Evolutionary conservation across 1,140 invertebrate genomes (phyloP).

Genomic region (Bombus vancouverensis): DNA sequence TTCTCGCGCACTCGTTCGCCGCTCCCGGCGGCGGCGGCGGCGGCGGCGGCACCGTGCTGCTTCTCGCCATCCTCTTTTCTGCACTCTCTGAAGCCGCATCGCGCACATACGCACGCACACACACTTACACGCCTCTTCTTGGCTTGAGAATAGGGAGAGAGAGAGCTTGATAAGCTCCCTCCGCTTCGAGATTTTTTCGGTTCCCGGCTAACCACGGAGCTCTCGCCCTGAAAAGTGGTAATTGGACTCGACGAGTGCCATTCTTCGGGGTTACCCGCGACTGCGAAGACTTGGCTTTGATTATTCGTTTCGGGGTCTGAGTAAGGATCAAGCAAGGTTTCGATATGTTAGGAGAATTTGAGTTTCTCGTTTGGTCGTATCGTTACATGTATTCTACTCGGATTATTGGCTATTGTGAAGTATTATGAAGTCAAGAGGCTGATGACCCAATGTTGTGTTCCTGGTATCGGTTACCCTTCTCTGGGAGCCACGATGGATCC

Average conservation of each 20-base stretch:
- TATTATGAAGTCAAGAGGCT: background rate
- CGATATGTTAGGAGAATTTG: background rate
- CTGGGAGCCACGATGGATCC: background rate
- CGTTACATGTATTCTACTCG: no score
- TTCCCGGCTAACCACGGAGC: slow-evolving; percentile 27
- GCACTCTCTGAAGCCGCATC: slow-evolving; percentile 27
- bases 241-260: slow-evolving; percentile 34
- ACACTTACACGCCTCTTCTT: background rate
- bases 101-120: background rate
- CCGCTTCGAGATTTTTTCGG: slow-evolving; percentile 50
- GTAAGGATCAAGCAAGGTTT: background rate
- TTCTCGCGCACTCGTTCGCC: slow-evolving; percentile 34
- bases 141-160: background rate
- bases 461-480: background rate
- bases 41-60: background rate
- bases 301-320: background rate
- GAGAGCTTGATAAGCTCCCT: slow-evolving; percentile 49
- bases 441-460: background rate
- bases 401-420: no score
- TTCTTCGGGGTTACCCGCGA: background rate
- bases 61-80: slow-evolving; percentile 29
- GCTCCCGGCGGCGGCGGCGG: slow-evolving; percentile 31
- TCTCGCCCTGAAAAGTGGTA: slow-evolving; percentile 27
- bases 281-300: background rate
- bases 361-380: no score